Conservation (phyloP, 2,888 invertebrate species). For the Xiphydria camelus region DNA sequence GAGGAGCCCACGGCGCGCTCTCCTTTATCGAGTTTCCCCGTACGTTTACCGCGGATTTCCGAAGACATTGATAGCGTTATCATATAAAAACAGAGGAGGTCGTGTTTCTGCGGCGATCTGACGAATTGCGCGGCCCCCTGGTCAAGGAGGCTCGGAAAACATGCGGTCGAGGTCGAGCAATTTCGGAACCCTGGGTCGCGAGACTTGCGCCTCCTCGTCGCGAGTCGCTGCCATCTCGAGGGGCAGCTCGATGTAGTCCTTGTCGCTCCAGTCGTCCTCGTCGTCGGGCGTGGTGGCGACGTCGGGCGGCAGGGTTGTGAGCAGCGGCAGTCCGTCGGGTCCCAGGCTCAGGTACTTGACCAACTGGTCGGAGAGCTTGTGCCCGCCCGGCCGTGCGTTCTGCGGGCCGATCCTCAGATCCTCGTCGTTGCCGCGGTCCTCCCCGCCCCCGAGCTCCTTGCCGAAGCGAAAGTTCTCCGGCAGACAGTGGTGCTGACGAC, state of each 20-base stretch:
- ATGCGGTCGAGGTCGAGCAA: conserved; percentile 13
- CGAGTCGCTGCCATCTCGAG: too few relatives aligned
- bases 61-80: conserved; percentile 16
- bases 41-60: conserved; percentile 8
- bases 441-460: conserved; percentile 25
- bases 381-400: conserved; percentile 64
- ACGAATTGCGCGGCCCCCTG: too few relatives aligned
- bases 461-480: conserved; percentile 61
- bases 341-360: conserved; percentile 67
- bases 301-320: conserved; percentile 63
- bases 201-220: conserved; percentile 11
- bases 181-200: conserved; percentile 8
- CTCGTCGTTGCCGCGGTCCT: conserved; percentile 57
- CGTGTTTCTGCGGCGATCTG: conserved; percentile 15
- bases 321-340: conserved; percentile 64
- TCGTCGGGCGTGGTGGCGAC: conserved; percentile 61
- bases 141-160: conserved; percentile 13
- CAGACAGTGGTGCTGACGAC: conserved; percentile 74
- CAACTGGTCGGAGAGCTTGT: conserved; percentile 60
- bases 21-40: conserved; percentile 11
- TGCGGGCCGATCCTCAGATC: conserved; percentile 65
- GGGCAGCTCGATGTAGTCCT: conserved; percentile 69
- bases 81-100: conserved; percentile 17
- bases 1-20: too few relatives aligned
- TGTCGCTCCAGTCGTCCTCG: conserved; percentile 66